A percentile compares a stretch with the other conserved stretches of the same genome.
phyloP scores from a whole-genome alignment of 2,113 vertebrate genomes.

The Chelonoidis abingdonii region DNA sequence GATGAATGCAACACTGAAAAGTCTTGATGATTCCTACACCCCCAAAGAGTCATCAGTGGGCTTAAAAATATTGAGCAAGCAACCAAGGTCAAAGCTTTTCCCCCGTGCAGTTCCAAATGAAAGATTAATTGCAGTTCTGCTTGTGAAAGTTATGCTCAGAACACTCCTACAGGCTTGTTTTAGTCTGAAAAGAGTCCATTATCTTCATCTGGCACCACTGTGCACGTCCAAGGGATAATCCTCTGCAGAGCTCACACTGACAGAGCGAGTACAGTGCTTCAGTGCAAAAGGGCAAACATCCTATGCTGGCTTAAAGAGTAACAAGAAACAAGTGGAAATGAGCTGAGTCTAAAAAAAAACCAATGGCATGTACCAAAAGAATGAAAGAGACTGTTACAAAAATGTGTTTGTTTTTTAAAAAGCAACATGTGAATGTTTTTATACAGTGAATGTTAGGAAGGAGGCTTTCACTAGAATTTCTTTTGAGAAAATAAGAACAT shows the following conservation, averaged over 20 bases:
- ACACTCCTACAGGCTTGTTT: constrained; percentile 57
- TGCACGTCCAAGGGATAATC: constrained; percentile 64
- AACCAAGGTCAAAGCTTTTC: constrained; percentile 46
- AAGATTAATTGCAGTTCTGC: constrained; percentile 68
- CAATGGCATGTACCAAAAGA: neutral
- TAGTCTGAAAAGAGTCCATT: constrained; percentile 64
- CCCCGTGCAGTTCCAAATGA: neutral
- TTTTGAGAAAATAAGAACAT: constrained; percentile 35
- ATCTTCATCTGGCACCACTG: constrained; percentile 65
- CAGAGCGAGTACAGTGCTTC: constrained; percentile 48
- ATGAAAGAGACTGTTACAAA: constrained; percentile 6
- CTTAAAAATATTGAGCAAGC: constrained; percentile 34
- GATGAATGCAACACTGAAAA: neutral
- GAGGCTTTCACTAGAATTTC: neutral
- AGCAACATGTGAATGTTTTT: neutral
- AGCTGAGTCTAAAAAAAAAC: neutral
- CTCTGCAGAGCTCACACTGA: constrained; percentile 56
- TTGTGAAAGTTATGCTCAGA: constrained; percentile 69
- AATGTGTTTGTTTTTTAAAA: neutral
- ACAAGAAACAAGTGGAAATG: constrained; percentile 25
- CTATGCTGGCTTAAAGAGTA: constrained; percentile 4
- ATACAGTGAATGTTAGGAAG: constrained; percentile 40
- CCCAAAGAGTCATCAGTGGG: constrained; percentile 21
- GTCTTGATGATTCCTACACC: constrained; percentile 48
- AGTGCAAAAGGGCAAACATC: constrained; percentile 56